A percentile compares a stretch with the other conserved stretches of the same genome.
Conservation (phyloP, 1,140 invertebrate species). For the Teleopsis dalmanni region DNA sequence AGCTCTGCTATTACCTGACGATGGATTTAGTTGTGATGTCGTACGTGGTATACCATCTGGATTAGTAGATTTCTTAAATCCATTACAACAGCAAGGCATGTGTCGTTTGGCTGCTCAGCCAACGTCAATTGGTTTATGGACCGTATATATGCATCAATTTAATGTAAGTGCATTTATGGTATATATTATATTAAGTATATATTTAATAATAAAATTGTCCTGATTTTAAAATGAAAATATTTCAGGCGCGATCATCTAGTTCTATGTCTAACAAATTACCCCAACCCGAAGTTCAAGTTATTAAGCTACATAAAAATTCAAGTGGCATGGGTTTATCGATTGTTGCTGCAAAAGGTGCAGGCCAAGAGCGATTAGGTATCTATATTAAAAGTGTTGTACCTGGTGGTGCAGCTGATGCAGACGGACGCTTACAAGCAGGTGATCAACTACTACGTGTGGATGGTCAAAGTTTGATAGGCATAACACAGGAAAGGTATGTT, state of each 20-base stretch:
- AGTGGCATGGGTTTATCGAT: slow-evolving; percentile 91
- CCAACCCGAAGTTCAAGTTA: slow-evolving; percentile 67
- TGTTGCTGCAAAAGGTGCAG: slow-evolving; percentile 74
- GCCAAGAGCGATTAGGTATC: slow-evolving; percentile 77
- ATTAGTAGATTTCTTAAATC: slow-evolving; percentile 83
- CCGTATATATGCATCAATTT: slow-evolving; percentile 78
- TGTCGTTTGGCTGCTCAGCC: slow-evolving; percentile 85
- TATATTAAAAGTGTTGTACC: slow-evolving; percentile 97
- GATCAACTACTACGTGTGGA: slow-evolving; percentile 97
- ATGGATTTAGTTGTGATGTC: slow-evolving; percentile 97
- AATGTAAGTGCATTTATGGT: slow-evolving; percentile 42
- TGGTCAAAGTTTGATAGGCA: slow-evolving; percentile 90
- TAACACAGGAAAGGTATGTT: slow-evolving; percentile 85
- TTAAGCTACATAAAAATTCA: slow-evolving; percentile 82
- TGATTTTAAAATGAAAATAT: slow-evolving; percentile 5
- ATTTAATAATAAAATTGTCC: background rate
- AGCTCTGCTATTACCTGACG: slow-evolving; percentile 88
- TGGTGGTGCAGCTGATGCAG: slow-evolving; percentile 89
- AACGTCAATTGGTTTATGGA: slow-evolving; percentile 86
- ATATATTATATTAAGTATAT: background rate
- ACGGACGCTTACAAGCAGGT: slow-evolving; percentile 88
- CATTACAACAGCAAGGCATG: slow-evolving; percentile 75
- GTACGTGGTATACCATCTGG: slow-evolving; percentile 87
- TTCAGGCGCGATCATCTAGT: slow-evolving; percentile 55
- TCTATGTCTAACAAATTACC: slow-evolving; percentile 46